Evolutionary conservation across 2,797 vertebrate genomes (phyloP).

Genomic region (Sebastes itinus): DNA sequence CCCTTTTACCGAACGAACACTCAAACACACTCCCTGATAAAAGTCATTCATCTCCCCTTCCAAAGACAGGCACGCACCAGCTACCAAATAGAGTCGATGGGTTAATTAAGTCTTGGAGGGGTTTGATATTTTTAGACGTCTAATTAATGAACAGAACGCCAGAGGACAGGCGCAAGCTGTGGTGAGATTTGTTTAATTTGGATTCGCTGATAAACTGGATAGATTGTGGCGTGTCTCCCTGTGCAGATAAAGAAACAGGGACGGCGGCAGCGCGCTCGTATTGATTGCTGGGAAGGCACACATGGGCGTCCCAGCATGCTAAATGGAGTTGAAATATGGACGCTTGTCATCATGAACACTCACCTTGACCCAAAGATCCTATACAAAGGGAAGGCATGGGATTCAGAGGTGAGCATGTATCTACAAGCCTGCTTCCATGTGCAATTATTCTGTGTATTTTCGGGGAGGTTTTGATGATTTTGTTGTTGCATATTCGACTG

Average conservation of each 20-base stretch:
- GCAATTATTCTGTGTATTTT: neutral
- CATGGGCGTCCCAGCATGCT: neutral
- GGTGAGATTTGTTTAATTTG: slow-evolving; percentile 78
- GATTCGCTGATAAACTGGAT: slow-evolving; percentile 67
- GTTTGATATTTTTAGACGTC: slow-evolving; percentile 86
- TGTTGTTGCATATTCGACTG: too few species aligned
- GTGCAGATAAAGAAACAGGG: slow-evolving; percentile 32
- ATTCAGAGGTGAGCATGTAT: neutral
- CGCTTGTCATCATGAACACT: neutral
- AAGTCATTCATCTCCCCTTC: slow-evolving; percentile 66
- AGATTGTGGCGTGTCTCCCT: slow-evolving; percentile 54
- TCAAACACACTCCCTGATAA: slow-evolving; percentile 39
- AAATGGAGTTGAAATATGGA: neutral
- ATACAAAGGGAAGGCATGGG: neutral
- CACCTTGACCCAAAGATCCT: slow-evolving; percentile 8
- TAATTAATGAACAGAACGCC: slow-evolving; percentile 81
- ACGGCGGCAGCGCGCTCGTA: neutral
- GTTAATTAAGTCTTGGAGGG: slow-evolving; percentile 88
- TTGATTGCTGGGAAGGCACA: slow-evolving; percentile 27
- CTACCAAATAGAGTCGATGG: slow-evolving; percentile 74
- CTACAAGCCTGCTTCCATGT: neutral
- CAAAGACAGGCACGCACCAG: slow-evolving; percentile 59
- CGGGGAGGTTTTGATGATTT: neutral
- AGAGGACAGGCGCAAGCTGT: slow-evolving; percentile 78
- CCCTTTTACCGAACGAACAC: neutral